Evolutionary conservation across 2,888 invertebrate species (phyloP), one percentile per base, ranked within the genome.

Genomic region (Drosophila diplacantha): DNA sequence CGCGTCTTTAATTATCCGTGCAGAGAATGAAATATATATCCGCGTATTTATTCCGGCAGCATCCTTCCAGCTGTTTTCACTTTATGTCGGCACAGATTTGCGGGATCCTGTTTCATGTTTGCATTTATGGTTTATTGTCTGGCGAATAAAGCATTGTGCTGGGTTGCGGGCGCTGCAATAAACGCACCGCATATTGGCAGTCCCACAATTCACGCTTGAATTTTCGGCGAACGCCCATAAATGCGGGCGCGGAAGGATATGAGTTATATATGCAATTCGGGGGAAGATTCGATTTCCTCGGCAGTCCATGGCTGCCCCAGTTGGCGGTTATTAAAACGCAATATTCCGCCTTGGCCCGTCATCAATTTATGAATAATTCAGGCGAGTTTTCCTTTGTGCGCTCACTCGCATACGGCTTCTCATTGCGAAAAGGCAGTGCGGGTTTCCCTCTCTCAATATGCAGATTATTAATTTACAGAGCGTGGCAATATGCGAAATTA

Each of bases 391-490:
- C 34, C 50, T 66, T 41, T 64, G 35, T 64, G 46, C 14, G 38
- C n/a, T 39, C 39, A 22, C 20, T 35, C 18, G n/a, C 43, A 26
- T 35, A 18, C 53, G 14, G 14, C 34, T 18, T 56, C 22, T 29
- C 56, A 38, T 46, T 32, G 16, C 59, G n/a, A 50, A 18, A 53
- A 24, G 16, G n/a, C 18, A 24, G 22, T 7, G 12, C 14, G 20
- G 39, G n/a, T 3, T n/a, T 11, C 32, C 16, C 20, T 9, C 41
- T 14, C 37, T 24, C 37, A 35, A 43, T 51, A 65, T 52, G 47
- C 38, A 38, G 46, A 64, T 66, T 72, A 80, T 76, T 69, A 77
- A 82, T 78, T 78, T 72, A 71, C 54, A 60, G 64, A 60, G 63
- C 69, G 46, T 49, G 69, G 72, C 65, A 69, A 78, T 62, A 72